Evolutionary conservation across 2,888 invertebrate genomes (phyloP).

Genomic region (Globia sparganii): DNA sequence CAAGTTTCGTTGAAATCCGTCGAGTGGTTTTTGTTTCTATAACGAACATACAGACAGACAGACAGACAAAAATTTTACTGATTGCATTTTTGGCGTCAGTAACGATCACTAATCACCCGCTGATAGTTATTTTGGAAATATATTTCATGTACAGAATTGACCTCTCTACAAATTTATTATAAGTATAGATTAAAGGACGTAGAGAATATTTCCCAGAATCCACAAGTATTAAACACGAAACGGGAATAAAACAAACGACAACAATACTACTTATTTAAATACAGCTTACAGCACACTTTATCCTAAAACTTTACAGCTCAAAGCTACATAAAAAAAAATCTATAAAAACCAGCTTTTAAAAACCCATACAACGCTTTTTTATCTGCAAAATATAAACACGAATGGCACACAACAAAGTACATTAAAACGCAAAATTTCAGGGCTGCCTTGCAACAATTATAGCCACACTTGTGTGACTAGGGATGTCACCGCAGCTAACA

Average conservation of each 20-base stretch:
- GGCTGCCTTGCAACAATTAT: slow-evolving; percentile 58
- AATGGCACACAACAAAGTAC: slow-evolving; percentile 51
- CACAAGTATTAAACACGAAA: neutral
- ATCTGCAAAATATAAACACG: slow-evolving; percentile 48
- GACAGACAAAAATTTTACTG: no score
- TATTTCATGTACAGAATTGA: no score
- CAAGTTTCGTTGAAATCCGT: no score
- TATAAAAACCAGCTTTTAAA: slow-evolving; percentile 39
- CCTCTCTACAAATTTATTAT: no score
- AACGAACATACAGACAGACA: no score
- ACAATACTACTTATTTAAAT: slow-evolving; percentile 34
- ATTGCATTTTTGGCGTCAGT: no score
- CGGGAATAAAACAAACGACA: slow-evolving; percentile 8
- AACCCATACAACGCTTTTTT: slow-evolving; percentile 34
- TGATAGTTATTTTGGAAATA: no score
- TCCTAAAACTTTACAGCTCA: slow-evolving; percentile 28
- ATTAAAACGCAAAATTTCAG: slow-evolving; percentile 61
- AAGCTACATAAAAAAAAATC: slow-evolving; percentile 40
- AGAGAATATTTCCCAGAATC: neutral
- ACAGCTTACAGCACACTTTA: slow-evolving; percentile 32
- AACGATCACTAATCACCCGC: no score
- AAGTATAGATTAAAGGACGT: no score
- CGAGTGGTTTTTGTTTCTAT: no score
- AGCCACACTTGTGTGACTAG: slow-evolving; percentile 57
- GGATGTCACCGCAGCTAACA: slow-evolving; percentile 65